A percentile compares a stretch with the other conserved stretches of the same genome.
phyloP scores from a whole-genome alignment of 2,113 vertebrate species.

The Furnarius figulus region DNA sequence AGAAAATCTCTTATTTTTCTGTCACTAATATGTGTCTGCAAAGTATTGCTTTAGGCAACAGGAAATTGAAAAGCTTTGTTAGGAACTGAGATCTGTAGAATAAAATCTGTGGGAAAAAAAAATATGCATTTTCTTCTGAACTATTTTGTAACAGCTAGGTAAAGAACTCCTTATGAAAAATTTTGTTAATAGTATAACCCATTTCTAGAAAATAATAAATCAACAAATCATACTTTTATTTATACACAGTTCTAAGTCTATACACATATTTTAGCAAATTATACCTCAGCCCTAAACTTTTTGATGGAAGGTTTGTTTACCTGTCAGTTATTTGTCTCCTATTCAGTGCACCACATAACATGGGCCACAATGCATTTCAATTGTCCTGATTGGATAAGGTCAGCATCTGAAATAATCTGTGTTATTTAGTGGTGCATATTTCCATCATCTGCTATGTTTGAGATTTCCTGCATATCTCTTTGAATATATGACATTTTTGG shows the following conservation, averaged over 20 bases:
- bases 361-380: not conserved
- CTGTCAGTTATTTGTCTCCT: not conserved
- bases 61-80: not conserved
- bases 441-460: not conserved
- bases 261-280: not conserved
- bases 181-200: not conserved
- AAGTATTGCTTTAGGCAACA: not conserved
- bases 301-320: not conserved
- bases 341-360: not conserved
- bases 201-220: not conserved
- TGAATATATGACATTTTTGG: not conserved
- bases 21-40: not conserved
- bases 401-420: not conserved
- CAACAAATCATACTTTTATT: not conserved
- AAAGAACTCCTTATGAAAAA: not conserved
- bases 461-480: not conserved
- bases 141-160: not conserved
- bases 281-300: not conserved
- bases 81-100: not conserved
- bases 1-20: not conserved
- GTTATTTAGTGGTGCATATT: not conserved
- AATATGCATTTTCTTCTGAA: not conserved
- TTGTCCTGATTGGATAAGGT: not conserved
- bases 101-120: not conserved
- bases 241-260: not conserved